Conservation (phyloP, 2,888 invertebrate genomes). For the Teinopalpus imperialis region DNA sequence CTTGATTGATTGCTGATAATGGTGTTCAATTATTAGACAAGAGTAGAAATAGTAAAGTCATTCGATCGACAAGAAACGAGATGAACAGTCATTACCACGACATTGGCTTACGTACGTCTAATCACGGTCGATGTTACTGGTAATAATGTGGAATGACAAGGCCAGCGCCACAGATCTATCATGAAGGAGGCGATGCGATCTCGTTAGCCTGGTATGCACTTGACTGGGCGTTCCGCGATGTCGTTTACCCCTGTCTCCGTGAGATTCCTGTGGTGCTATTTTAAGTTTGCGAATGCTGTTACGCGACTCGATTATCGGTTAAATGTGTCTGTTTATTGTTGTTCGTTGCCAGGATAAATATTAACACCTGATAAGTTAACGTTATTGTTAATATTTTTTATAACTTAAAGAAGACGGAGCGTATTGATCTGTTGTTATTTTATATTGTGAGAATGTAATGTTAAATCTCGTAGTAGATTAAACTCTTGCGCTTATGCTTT, state of each 20-base stretch:
- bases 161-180: constrained; percentile 30
- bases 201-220: constrained; percentile 30
- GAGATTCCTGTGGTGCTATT: constrained; percentile 9
- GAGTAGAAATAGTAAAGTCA: constrained; percentile 21
- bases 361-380: too few species aligned
- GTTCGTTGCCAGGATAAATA: too few species aligned
- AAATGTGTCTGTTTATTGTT: too few species aligned
- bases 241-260: constrained; percentile 20
- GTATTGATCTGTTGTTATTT: too few species aligned
- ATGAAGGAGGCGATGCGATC: constrained; percentile 28
- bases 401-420: too few species aligned
- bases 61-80: constrained; percentile 25
- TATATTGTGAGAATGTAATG: too few species aligned
- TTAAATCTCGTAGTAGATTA: too few species aligned
- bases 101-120: constrained; percentile 20
- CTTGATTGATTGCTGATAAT: constrained; percentile 28
- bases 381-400: too few species aligned
- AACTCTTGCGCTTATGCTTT: constrained; percentile 53
- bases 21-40: constrained; percentile 30
- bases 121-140: constrained; percentile 37
- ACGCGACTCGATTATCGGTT: too few species aligned
- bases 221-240: constrained; percentile 19
- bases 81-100: constrained; percentile 23
- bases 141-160: constrained; percentile 41
- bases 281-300: neutral